Percentiles rank a stretch among this genome's conserved stretches.
phyloP scores from a whole-genome alignment of 2,888 invertebrate genomes.

The Eupithecia tripunctaria region DNA sequence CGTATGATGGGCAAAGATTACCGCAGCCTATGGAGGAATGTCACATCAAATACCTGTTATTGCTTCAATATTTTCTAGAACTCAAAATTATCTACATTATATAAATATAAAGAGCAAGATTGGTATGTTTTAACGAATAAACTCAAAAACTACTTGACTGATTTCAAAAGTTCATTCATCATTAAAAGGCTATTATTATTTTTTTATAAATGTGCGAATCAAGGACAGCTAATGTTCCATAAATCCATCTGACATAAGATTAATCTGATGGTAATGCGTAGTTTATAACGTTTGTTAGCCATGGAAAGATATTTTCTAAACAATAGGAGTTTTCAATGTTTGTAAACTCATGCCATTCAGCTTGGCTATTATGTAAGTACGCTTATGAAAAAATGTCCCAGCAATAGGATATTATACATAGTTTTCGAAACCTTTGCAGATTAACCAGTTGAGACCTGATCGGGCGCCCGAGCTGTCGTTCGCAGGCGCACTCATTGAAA shows the following conservation, averaged over 20 bases:
- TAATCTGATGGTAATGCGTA: background rate
- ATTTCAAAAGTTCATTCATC: too few species aligned
- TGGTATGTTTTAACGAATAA: too few species aligned
- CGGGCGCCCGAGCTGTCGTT: slow-evolving; percentile 15
- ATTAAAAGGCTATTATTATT: too few species aligned
- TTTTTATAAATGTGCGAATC: too few species aligned
- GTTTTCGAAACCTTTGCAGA: slow-evolving; percentile 32
- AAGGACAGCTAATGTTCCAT: too few species aligned
- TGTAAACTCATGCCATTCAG: slow-evolving; percentile 7
- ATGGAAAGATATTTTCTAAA: background rate
- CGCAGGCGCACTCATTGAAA: background rate
- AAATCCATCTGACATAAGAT: background rate
- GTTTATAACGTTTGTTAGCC: background rate
- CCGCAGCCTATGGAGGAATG: background rate
- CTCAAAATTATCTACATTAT: too few species aligned
- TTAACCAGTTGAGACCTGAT: slow-evolving; percentile 34
- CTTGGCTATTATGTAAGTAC: slow-evolving; percentile 1
- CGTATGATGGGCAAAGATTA: background rate
- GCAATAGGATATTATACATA: slow-evolving; percentile 6
- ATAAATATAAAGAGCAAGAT: too few species aligned
- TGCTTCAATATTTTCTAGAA: background rate
- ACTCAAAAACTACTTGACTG: too few species aligned
- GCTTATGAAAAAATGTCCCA: background rate
- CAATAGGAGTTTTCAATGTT: slow-evolving; percentile 6
- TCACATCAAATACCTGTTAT: background rate